Conservation (phyloP, 2,113 vertebrate genomes). For the Anarhynchus alexandrinus region DNA sequence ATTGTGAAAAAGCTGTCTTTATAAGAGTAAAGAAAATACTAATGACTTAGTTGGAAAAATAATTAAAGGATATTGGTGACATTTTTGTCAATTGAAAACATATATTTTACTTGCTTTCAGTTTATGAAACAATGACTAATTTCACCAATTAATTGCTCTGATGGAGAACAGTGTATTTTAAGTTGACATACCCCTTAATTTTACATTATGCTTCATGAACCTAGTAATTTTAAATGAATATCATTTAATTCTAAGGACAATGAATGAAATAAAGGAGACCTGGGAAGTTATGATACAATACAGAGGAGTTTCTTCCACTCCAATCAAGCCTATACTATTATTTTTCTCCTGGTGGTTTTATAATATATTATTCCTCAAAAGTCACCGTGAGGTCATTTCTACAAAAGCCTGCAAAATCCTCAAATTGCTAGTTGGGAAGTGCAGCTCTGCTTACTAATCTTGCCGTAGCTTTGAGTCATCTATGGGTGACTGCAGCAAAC, state of each 20-base stretch:
- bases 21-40: conserved; percentile 29
- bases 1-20: background rate
- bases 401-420: conserved; percentile 9
- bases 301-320: conserved; percentile 5
- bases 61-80: conserved; percentile 54
- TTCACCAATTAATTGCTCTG: conserved; percentile 46
- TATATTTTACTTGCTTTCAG: conserved; percentile 47
- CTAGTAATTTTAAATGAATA: conserved; percentile 55
- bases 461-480: background rate
- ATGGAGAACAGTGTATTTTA: conserved; percentile 44
- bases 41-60: conserved; percentile 47
- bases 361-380: background rate
- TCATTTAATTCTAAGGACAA: conserved; percentile 44
- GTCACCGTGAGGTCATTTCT: background rate
- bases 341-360: background rate
- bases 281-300: conserved; percentile 10
- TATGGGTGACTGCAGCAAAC: background rate
- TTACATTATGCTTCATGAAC: conserved; percentile 45
- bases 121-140: conserved; percentile 66
- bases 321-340: background rate
- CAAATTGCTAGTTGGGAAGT: background rate
- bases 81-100: conserved; percentile 48
- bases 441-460: background rate
- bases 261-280: conserved; percentile 31
- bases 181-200: conserved; percentile 44